Evolutionary conservation across 2,797 vertebrate genomes (phyloP), one percentile per base, ranked within the genome.

Genomic region (Tolypeutes matacus): DNA sequence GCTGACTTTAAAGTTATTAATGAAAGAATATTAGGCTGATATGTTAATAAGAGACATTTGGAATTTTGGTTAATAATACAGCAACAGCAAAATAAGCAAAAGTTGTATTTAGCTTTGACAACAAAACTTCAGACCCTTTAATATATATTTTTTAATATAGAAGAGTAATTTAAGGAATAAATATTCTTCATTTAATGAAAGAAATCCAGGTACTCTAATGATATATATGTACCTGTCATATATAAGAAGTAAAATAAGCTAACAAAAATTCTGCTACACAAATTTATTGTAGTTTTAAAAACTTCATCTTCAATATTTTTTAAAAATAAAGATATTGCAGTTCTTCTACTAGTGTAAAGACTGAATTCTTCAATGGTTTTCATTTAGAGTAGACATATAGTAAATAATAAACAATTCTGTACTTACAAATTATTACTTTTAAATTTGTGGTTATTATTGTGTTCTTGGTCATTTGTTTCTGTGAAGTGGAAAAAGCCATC

Each of bases 111-210:
- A 96, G 97, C 98, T 98, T 98, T 98, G 97, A 97, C 97, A 98
- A 97, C 97, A 98, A 97, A 88, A 97, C 97, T 96, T 97, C 93
- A 84, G 93, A 93, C 97, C 75, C 67, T 94, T 96, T 97, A 97
- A 98, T n/a, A n/a, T n/a, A n/a, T n/a, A n/a, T n/a, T 98, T 98
- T 98, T 98, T 98, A 98, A 98, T 98, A 98, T 98, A 98, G 98
- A 98, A 98, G 98, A 97, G 85, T 98, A 97, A 91, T 81, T 98
- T 56, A 97, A 97, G 93, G 92, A 93, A 98, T 98, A 98, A 98
- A 98, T 97, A 98, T 94, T 97, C 96, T 98, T 97, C 96, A 97
- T 95, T 97, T 85, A 97, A 97, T 70, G 97, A 98, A 97, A 76
- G 93, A 97, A 98, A 96, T 91, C 83, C 95, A 98, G 96, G 95